Evolutionary conservation across 2,113 vertebrate genomes (phyloP).

Genomic region (Psilopogon haemacephalus): DNA sequence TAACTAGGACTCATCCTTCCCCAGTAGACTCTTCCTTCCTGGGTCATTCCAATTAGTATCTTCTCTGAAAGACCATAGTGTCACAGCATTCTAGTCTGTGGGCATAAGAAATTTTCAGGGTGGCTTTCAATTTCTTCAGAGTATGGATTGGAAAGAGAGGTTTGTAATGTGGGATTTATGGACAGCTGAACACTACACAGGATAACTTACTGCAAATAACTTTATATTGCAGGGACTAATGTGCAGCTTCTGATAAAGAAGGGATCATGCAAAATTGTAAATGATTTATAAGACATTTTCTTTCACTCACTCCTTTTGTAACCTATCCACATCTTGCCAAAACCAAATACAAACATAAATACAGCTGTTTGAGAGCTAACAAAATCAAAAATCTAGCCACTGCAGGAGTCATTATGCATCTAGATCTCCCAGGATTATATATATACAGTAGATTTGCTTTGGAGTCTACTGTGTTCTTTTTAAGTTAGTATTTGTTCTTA

Average conservation of each 20-base stretch:
- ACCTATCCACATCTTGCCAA: background rate
- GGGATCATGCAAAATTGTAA: background rate
- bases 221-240: background rate
- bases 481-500: background rate
- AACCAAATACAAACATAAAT: background rate
- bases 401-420: background rate
- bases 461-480: background rate
- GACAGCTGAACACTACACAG: background rate
- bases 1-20: fast-evolving
- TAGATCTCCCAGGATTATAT: background rate
- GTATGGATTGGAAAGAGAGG: fast-evolving
- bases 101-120: background rate
- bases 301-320: background rate
- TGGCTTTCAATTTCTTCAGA: background rate
- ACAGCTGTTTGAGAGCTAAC: background rate
- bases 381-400: background rate
- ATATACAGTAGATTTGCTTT: background rate
- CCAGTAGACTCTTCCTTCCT: background rate
- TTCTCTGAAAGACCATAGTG: background rate
- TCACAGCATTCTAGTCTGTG: background rate
- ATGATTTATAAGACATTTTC: background rate
- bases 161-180: background rate
- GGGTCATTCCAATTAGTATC: background rate
- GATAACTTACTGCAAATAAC: background rate
- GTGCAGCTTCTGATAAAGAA: background rate